Base-by-base conservation (phyloP, 2,888 invertebrate genomes). In the Gandaritis pyraliata region DNA sequence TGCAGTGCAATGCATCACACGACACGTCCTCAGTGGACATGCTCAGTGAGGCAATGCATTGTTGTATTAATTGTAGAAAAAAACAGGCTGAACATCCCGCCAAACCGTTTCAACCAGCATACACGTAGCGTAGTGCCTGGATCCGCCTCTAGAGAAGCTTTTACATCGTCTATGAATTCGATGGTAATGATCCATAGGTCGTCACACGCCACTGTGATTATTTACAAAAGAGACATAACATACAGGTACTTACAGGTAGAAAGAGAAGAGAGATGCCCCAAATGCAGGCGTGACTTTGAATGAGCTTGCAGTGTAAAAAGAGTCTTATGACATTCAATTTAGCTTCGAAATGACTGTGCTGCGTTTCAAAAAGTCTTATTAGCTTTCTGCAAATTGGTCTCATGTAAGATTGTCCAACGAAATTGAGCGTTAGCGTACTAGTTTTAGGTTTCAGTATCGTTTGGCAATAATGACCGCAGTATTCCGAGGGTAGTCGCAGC, bases 151-250 rank as follows among this genome's bases (percentile, higher is more conserved):
- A 23, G 23, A 23, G 23, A 2, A 23, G 23, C 23, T 4, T 23
- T 23, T 23, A 23, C 23, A 23, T 23, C 4, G 23, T 23, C 6
- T 23, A 23, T 23, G 6, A 23, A 23, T 23, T n/a, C n/a, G n/a
- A n/a, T n/a, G n/a, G 59, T 81, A 82, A 81, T 80, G 78, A 77
- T 74, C 66, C 67, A 58, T 75, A 72, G 71, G 62, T 65, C 65
- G 61, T 68, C 60, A 70, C 72, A 73, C 70, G 71, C 71, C 63
- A 75, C 69, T 69, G 67, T 72, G 67, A 71, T 73, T 73, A 75
- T 58, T 65, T 56, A 36, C 59, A 66, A 72, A 53, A 51, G 65
- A 60, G 69, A 74, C 23, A 30, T 12, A 46, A 23, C 11, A 39
- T 48, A 55, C 8, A 38, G 3, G n/a, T 33, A 1, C 2, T 10